These are phyloP conservation scores for Drosophila leontia DNA, from an alignment of 1,140 invertebrate genomes.

Conservation along the genomic window DNA sequence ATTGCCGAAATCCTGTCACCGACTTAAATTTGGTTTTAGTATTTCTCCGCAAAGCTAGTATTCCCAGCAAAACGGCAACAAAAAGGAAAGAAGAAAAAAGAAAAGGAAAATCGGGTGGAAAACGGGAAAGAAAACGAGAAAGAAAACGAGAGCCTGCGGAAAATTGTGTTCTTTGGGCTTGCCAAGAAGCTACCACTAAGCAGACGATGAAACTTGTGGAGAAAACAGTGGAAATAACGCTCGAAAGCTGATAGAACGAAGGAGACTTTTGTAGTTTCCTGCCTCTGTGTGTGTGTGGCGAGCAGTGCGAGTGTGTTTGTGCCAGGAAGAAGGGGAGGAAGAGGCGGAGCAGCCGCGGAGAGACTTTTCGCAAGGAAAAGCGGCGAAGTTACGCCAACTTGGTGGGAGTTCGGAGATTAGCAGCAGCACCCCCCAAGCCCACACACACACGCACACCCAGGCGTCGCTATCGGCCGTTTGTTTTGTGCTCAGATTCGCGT, in stretches of 20 bases:
- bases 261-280: conserved; percentile 12
- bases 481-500: conserved; percentile 75
- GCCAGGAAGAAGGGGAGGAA: conserved; percentile 24
- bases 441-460: conserved; percentile 28
- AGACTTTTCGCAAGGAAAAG: conserved; percentile 41
- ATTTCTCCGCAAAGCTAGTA: not conserved
- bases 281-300: conserved; percentile 8
- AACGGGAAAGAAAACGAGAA: conserved; percentile 37
- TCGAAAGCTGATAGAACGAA: conserved; percentile 14
- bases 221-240: conserved; percentile 11
- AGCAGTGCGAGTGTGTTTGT: conserved; percentile 4
- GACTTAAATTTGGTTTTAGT: not conserved
- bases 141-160: conserved; percentile 16
- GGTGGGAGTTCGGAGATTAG: conserved; percentile 78
- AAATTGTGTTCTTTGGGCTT: conserved; percentile 46
- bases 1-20: no score
- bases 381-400: conserved; percentile 70
- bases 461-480: conserved; percentile 61
- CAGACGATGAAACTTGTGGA: conserved; percentile 24
- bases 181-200: conserved; percentile 13
- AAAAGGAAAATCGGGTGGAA: conserved; percentile 72
- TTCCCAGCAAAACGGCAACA: conserved; percentile 7
- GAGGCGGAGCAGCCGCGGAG: conserved; percentile 11
- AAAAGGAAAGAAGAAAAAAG: conserved; percentile 34
- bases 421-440: conserved; percentile 72